Conservation (phyloP, 2,888 invertebrate species). For the Hydraecia micacea region DNA sequence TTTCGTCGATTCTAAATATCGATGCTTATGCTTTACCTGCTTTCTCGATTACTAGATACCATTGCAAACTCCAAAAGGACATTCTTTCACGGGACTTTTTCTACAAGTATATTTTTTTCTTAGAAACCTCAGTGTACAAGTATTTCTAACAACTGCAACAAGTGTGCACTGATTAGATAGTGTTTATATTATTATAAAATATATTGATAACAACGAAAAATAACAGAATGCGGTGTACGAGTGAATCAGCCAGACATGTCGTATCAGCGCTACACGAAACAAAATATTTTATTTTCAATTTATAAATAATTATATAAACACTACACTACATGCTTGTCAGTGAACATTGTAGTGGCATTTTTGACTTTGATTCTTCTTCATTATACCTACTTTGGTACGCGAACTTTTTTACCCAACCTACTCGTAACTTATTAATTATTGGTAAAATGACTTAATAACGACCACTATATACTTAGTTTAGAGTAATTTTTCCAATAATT, state of each 20-base stretch:
- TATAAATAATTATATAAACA: conserved; percentile 35
- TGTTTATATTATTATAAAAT: conserved; percentile 62
- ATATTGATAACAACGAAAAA: conserved; percentile 55
- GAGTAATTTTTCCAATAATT: no score
- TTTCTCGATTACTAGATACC: background rate
- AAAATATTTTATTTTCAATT: conserved; percentile 61
- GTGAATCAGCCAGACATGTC: conserved; percentile 63
- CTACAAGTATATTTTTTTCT: conserved; percentile 8
- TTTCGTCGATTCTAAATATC: background rate
- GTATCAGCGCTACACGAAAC: conserved; percentile 51
- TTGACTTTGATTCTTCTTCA: conserved; percentile 1
- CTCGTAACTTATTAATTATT: no score
- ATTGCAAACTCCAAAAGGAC: background rate
- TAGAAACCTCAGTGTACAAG: conserved; percentile 11
- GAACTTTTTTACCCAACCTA: background rate
- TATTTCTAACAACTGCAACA: conserved; percentile 32
- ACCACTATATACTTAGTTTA: background rate
- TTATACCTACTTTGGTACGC: background rate
- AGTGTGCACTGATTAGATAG: conserved; percentile 47
- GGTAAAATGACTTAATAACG: background rate
- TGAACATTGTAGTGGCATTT: conserved; percentile 30
- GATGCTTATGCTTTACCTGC: background rate
- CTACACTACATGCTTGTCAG: background rate
- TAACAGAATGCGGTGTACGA: conserved; percentile 37
- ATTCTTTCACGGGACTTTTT: conserved; percentile 24